Percentiles rank a stretch among this genome's conserved stretches.
phyloP scores from a whole-genome alignment of 2,888 invertebrate species.

The Acrocera orbiculus region DNA sequence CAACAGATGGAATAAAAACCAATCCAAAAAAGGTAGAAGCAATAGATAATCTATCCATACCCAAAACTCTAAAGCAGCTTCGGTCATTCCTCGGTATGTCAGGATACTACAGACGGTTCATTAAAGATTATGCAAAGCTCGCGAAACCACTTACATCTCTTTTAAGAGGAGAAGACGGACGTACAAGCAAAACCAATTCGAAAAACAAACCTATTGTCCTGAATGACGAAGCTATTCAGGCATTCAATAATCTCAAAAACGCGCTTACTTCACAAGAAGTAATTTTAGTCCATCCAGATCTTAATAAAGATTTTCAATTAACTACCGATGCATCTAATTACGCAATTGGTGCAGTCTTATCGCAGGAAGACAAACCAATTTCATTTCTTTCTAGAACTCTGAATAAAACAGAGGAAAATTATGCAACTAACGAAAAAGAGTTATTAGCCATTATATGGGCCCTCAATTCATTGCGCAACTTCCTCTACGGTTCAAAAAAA shows the following conservation, averaged over 20 bases:
- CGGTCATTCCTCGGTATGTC: conserved; percentile 11
- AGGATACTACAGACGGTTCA: conserved; percentile 14
- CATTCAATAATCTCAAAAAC: conserved; percentile 5
- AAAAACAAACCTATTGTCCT: conserved; percentile 5
- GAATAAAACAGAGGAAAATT: conserved; percentile 3
- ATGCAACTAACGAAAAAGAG: conserved; percentile 3
- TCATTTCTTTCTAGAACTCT: conserved; percentile 1
- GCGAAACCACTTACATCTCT: conserved; percentile 14
- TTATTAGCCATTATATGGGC: conserved; percentile 2
- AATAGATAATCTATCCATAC: conserved; percentile 12
- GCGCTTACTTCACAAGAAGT: conserved; percentile 3
- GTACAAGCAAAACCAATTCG: conserved; percentile 3
- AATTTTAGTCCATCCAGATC: conserved; percentile 2
- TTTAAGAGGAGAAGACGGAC: conserved; percentile 11
- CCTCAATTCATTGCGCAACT: conserved; percentile 1
- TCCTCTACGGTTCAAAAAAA: conserved; percentile 3
- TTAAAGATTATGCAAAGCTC: conserved; percentile 12
- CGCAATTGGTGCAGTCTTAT: conserved; percentile 3
- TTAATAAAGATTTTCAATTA: conserved; percentile 4
- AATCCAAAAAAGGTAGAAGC: conserved; percentile 14
- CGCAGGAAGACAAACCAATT: conserved; percentile 2
- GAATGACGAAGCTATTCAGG: background rate
- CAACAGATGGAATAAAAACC: conserved; percentile 15
- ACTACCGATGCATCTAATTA: conserved; percentile 4
- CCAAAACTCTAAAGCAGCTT: conserved; percentile 11